Base-by-base conservation (phyloP, 2,888 invertebrate species). In the Cryptus viduatorius region DNA sequence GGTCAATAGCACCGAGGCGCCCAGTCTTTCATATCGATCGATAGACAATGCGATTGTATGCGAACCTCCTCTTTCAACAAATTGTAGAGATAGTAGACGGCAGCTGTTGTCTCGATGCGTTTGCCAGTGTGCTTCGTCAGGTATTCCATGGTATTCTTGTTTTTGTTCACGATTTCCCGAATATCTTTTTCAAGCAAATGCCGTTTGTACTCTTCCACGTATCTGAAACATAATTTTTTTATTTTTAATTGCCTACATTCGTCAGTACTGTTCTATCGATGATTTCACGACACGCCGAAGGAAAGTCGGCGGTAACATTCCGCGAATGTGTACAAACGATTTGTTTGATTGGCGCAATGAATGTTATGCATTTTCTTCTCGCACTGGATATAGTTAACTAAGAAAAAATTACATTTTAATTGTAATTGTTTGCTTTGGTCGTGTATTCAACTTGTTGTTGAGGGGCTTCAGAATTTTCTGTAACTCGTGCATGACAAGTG, bases 41-140 rank as follows among this genome's bases (percentile, higher is more conserved):
- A 48, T n/a, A 68, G 12, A 56, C 16, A 12, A 72, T 65, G 48
- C 19, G 0, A 68, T 42, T 29, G 61, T 44, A 50, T 46, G 16
- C 82, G 80, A 86, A 94, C 94, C 92, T 94, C 90, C 82, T 94
- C 94, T 31, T 92, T 92, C 42, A 94, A 88, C 64, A 93, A 90
- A 89, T 94, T 94, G 84, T 93, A 94, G 16, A 94, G 86, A 85
- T 92, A 92, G 83, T 92, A 90, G n/a, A 94, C 92, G 10, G 89
- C 90, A 1, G 89, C 86, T 8, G 94, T 92, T 10, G 87, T 86
- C 16, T 89, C 86, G 3, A 94, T 81, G 14, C 72, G 31, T 85
- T 92, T 91, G 19, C 94, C 95, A 7, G 94, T 89, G 69, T 94
- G 89, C 37, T 92, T 89, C 2, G 93, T 91, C 77, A 95, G 87